Evolutionary conservation across 2,888 invertebrate genomes (phyloP), one percentile per base, ranked within the genome.

Genomic region (Tryphoninae sp.): DNA sequence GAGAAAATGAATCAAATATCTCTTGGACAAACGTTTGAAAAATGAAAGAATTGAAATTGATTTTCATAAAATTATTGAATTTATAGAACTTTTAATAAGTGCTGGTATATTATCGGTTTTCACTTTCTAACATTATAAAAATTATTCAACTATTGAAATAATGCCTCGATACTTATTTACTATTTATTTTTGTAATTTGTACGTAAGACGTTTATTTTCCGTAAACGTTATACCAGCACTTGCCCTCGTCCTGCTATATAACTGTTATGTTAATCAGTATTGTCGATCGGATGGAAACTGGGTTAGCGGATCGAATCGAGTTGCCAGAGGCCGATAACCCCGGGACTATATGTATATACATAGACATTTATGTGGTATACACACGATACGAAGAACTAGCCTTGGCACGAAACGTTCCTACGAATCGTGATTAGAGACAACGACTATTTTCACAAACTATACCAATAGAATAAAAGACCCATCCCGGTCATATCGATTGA

Each of bases 261-360:
- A 88, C 89, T 86, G 89, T 88, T 89, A 89, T 87, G 87, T 87
- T 86, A 88, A 89, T 87, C 84, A 74, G 86, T 80, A 85, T 87
- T 86, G 83, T 86, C 86, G 84, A 84, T 82, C 76, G 77, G 79
- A 79, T 78, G 74, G 74, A 84, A 86, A 87, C 85, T 87, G 84
- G 88, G 88, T 89, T 86, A 88, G 81, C 84, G 81, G 86, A 87
- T 87, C 82, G 68, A 82, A 85, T 81, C 81, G 77, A 79, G 74
- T 69, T 74, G 33, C 51, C 42, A 71, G 78, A 84, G 87, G 87
- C 81, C 85, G 84, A 84, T 83, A 86, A 88, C 87, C 88, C 74
- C 82, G 74, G 59, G 55, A 49, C 23, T 16, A 53, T 53, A 33
- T 51, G 16, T 59, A 33, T 69, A 16, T 68, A 49, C 11, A 33